Evolutionary conservation across 2,797 vertebrate genomes (phyloP), one percentile per base, ranked within the genome.

Genomic region (Balearica regulorum): DNA sequence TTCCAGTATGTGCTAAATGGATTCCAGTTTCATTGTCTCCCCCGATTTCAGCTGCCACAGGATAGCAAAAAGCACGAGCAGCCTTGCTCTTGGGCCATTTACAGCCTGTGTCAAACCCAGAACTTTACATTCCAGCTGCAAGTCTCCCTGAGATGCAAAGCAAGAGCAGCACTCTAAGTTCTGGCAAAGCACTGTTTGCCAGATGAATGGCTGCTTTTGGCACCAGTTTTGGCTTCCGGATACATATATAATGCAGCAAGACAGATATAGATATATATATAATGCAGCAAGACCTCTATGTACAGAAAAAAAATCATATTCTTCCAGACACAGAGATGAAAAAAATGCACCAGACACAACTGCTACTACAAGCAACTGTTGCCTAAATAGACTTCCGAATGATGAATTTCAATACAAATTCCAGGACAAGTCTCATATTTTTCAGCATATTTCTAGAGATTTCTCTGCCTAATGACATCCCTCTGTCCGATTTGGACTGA

Each of bases 141-240:
- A 71, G 37, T 44, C 65, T 85, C 49, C 33, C 65, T 19, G 54
- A 64, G 68, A 87, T 87, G 24, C 72, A 89, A 61, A 76, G 72
- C 72, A 95, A 96, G 53, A 90, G 83, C 69, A 93, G 83, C 25
- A 41, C 49, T 83, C 11, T 61, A 64, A 66, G 17, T 87, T 93
- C 88, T 90, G 79, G 83, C 86, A 83, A 84, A 93, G 68, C 29
- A 35, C 64, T 21, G 35, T 87, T 79, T 94, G 78, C 88, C 81
- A 94, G 89, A 93, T 81, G 81, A 87, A 90, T 83, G 87, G 75
- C 57, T 87, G 72, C 90, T 93, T 90, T 85, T 89, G 89, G 90
- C 89, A 89, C 33, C 31, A 48, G 24, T 75, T 93, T 65, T 90
- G 76, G 90, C 93, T 97, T 85, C 96, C 95, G 92, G 65, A 78